A percentile compares a stretch with the other conserved stretches of the same genome.
Evolutionary conservation across 2,113 vertebrate species (phyloP).

Genomic region (Gracilinanus agilis): DNA sequence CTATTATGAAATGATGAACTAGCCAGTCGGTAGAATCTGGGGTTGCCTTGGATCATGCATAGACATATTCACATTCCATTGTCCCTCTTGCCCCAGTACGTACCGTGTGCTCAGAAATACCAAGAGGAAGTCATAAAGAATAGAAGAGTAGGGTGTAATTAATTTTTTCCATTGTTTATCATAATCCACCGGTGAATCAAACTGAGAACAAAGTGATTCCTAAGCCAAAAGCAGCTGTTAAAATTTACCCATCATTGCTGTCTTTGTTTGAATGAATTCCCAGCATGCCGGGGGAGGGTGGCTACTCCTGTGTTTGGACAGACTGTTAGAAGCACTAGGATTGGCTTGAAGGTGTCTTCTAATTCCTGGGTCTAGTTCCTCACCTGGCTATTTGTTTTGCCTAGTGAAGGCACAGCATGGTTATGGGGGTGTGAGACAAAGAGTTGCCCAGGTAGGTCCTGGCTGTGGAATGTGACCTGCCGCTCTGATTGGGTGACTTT

Average conservation of each 20-base stretch:
- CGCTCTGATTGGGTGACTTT: slow-evolving; percentile 40
- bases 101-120: not conserved
- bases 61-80: not conserved
- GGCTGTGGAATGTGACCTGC: slow-evolving; percentile 51
- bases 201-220: slow-evolving; percentile 27
- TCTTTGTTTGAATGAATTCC: slow-evolving; percentile 55
- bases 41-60: not conserved
- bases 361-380: slow-evolving; percentile 26
- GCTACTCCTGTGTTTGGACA: slow-evolving; percentile 8
- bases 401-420: slow-evolving; percentile 10
- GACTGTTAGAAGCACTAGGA: not conserved
- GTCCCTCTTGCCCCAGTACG: not conserved
- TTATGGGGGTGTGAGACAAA: slow-evolving; percentile 37
- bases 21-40: not conserved
- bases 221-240: slow-evolving; percentile 15
- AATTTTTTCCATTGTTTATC: not conserved
- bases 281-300: slow-evolving; percentile 31
- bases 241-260: slow-evolving; percentile 39
- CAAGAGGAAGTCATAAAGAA: slow-evolving; percentile 20
- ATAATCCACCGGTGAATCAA: slow-evolving; percentile 54
- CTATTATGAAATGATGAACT: not conserved
- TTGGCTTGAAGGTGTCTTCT: slow-evolving; percentile 53
- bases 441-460: slow-evolving; percentile 31
- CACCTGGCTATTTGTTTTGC: slow-evolving; percentile 1
- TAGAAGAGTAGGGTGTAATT: not conserved